Evolutionary conservation across 1,140 invertebrate species (phyloP).

Genomic region (Bicyclus anynana): DNA sequence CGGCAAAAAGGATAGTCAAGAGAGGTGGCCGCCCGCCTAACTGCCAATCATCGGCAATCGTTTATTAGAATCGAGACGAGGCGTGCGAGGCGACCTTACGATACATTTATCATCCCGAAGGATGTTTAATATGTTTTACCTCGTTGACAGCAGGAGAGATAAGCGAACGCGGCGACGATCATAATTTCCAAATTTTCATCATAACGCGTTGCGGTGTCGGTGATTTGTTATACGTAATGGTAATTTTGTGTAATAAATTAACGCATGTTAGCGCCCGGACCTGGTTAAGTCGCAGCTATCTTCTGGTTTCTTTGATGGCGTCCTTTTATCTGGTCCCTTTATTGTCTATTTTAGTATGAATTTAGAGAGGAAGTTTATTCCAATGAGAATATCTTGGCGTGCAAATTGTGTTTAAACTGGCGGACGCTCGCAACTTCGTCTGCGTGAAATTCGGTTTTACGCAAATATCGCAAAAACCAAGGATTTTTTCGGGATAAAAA

Average conservation of each 20-base stretch:
- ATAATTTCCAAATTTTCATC: slow-evolving; percentile 36
- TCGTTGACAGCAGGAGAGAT: slow-evolving; percentile 52
- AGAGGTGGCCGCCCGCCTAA: slow-evolving; percentile 31
- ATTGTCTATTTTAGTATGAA: slow-evolving; percentile 6
- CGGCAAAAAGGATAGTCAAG: slow-evolving; percentile 35
- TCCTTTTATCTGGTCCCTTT: slow-evolving; percentile 9
- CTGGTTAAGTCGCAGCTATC: slow-evolving; percentile 6
- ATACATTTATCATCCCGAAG: slow-evolving; percentile 64
- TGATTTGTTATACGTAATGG: slow-evolving; percentile 17
- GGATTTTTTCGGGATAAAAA: too few species aligned
- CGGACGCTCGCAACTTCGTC: too few species aligned
- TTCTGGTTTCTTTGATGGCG: neutral
- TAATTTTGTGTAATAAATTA: slow-evolving; percentile 30
- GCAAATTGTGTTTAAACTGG: too few species aligned
- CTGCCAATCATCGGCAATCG: slow-evolving; percentile 44
- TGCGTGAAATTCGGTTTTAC: too few species aligned
- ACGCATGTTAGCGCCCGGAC: neutral
- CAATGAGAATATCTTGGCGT: neutral
- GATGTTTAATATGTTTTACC: slow-evolving; percentile 68
- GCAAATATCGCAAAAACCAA: too few species aligned
- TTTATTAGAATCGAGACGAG: slow-evolving; percentile 56
- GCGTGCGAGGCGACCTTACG: slow-evolving; percentile 41
- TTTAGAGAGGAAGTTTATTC: neutral
- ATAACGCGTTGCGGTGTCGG: slow-evolving; percentile 22
- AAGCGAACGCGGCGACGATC: slow-evolving; percentile 38